Base-by-base conservation (phyloP, 2,888 invertebrate species). In the Drosophila trichaetosa region DNA sequence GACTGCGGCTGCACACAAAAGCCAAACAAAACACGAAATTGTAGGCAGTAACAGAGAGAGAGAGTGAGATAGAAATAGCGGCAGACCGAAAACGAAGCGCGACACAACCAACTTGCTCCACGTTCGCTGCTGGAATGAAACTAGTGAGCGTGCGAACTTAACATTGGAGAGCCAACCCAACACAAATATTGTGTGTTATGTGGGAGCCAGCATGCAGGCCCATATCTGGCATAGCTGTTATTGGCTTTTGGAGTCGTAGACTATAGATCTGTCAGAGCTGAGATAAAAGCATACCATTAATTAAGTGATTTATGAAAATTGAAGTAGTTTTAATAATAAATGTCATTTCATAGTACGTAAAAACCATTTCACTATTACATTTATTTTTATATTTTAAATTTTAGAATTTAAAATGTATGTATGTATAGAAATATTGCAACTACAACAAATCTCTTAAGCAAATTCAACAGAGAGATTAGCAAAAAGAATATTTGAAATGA, bases 41-140 rank as follows among this genome's bases (percentile, higher is more conserved):
- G 58, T 46, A 65, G 62, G 70, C 64, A 58, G 51, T 60, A 36
- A 27, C 66, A 13, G 46, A 63, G 49, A 34, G 49, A 34, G 52
- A 63, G 40, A 57, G 31, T 29, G n/a, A 11, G 48, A 67, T 42
- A 66, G 54, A 49, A 53, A 69, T 54, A 46, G 40, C 54, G 57
- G 40, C 40, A 42, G 36, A 70, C 69, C 68, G 54, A 64, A 59
- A 65, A 70, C 70, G 59, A 60, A 57, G 73, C 69, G 73, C 73
- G 56, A 72, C 73, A 77, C 74, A 68, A 73, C 82, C 82, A 53
- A 77, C 70, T 62, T 71, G 68, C 62, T 74, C 65, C 57, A 77
- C 82, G 81, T 82, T 79, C 76, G 72, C 71, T 73, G 71, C 58
- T 82, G 71, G 69, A 79, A 82, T 81, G 60, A 81, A 81, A 65